These are phyloP conservation scores for Pandemis cinnamomeana DNA, from an alignment of 2,888 invertebrate species.

Conservation along the genomic window DNA sequence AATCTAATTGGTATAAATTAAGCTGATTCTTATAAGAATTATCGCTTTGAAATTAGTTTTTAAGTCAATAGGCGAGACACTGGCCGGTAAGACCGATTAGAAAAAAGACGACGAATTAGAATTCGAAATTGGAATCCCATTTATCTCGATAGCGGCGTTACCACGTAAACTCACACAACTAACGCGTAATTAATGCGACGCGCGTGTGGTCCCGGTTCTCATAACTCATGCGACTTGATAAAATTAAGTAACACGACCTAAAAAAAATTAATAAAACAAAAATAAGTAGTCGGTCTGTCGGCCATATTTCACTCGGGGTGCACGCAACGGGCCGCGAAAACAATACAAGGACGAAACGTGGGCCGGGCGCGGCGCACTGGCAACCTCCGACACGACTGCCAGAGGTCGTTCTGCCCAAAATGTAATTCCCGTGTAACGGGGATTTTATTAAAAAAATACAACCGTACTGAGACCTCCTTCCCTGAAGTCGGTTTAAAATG, in stretches of 20 bases:
- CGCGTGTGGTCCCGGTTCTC: slow-evolving; percentile 80
- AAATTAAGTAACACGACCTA: slow-evolving; percentile 82
- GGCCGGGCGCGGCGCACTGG: slow-evolving; percentile 49
- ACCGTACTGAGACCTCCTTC: neutral
- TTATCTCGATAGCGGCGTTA: slow-evolving; percentile 43
- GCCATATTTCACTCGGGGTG: slow-evolving; percentile 80
- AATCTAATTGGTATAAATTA: slow-evolving; percentile 25
- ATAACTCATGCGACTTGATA: slow-evolving; percentile 84
- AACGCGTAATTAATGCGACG: slow-evolving; percentile 77
- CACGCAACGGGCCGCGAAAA: slow-evolving; percentile 82
- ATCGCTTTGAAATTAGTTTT: slow-evolving; percentile 15
- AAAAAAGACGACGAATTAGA: slow-evolving; percentile 43
- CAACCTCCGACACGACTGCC: slow-evolving; percentile 38
- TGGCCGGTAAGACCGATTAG: slow-evolving; percentile 39
- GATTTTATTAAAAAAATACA: neutral
- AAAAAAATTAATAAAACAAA: slow-evolving; percentile 72
- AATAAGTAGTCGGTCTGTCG: slow-evolving; percentile 80
- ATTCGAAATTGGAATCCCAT: slow-evolving; percentile 49
- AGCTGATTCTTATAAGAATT: slow-evolving; percentile 28
- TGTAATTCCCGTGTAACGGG: neutral
- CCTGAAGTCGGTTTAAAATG: too few species aligned
- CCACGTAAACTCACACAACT: slow-evolving; percentile 58
- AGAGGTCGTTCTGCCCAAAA: slow-evolving; percentile 32
- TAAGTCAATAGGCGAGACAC: slow-evolving; percentile 42
- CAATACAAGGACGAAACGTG: slow-evolving; percentile 81